Percentiles rank a stretch among this genome's conserved stretches.
Evolutionary conservation across 2,113 vertebrate genomes (phyloP).

Genomic region (Cygnus buccinator): DNA sequence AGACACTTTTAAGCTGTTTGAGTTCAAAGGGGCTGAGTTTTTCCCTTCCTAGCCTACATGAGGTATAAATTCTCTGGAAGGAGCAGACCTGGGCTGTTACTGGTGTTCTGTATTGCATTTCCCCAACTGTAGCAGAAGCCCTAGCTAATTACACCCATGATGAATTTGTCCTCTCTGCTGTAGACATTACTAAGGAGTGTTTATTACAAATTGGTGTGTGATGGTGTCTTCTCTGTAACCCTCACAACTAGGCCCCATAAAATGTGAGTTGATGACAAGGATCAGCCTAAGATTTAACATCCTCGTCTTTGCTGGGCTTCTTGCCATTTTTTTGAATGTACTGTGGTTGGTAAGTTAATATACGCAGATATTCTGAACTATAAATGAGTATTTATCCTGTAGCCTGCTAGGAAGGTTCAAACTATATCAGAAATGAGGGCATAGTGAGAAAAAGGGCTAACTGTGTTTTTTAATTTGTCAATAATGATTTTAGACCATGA

Average conservation of each 20-base stretch:
- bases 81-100: background rate
- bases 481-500: constrained; percentile 90
- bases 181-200: background rate
- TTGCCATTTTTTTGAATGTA: background rate
- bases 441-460: constrained; percentile 75
- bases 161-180: constrained; percentile 29
- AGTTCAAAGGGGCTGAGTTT: background rate
- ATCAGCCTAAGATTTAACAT: background rate
- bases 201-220: background rate
- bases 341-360: constrained; percentile 46
- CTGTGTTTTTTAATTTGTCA: constrained; percentile 90
- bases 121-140: background rate
- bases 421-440: constrained; percentile 74
- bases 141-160: background rate
- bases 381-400: constrained; percentile 78
- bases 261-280: constrained; percentile 11
- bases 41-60: background rate
- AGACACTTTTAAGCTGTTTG: background rate
- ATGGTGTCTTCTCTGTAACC: background rate
- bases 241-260: background rate
- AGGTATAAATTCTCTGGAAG: background rate
- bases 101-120: background rate
- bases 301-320: constrained; percentile 14
- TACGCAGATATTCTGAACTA: constrained; percentile 49
- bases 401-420: constrained; percentile 63